Evolutionary conservation across 2,113 vertebrate species (phyloP).

Genomic region (Phaetusa simplex): DNA sequence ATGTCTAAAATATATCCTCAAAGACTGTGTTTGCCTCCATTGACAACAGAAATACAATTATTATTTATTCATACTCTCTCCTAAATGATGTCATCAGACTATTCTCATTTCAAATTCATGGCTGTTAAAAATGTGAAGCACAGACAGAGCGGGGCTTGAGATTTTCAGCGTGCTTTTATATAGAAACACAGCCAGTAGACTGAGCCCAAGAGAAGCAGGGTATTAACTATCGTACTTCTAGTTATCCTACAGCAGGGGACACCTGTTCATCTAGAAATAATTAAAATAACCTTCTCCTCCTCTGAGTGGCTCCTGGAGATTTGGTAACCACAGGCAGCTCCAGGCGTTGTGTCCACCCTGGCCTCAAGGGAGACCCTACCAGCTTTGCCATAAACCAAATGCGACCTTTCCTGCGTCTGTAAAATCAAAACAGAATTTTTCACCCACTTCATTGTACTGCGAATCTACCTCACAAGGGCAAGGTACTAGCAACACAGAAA

Average conservation of each 20-base stretch:
- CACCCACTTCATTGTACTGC: not conserved
- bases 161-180: not conserved
- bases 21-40: not conserved
- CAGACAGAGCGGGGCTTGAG: not conserved
- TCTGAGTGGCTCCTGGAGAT: not conserved
- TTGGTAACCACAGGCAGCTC: not conserved
- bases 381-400: not conserved
- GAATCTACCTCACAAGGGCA: not conserved
- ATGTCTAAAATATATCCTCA: not conserved
- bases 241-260: not conserved
- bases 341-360: not conserved
- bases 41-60: not conserved
- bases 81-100: not conserved
- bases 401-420: not conserved
- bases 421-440: not conserved
- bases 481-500: not conserved
- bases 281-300: not conserved
- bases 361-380: not conserved
- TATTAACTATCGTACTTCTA: not conserved
- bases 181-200: not conserved
- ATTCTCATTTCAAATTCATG: not conserved
- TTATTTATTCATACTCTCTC: not conserved
- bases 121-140: not conserved
- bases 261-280: not conserved
- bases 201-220: not conserved